A percentile compares a stretch with the other conserved stretches of the same genome.
Evolutionary conservation across 2,113 vertebrate species (phyloP).

Genomic region (Syngnathoides biaculeatus): DNA sequence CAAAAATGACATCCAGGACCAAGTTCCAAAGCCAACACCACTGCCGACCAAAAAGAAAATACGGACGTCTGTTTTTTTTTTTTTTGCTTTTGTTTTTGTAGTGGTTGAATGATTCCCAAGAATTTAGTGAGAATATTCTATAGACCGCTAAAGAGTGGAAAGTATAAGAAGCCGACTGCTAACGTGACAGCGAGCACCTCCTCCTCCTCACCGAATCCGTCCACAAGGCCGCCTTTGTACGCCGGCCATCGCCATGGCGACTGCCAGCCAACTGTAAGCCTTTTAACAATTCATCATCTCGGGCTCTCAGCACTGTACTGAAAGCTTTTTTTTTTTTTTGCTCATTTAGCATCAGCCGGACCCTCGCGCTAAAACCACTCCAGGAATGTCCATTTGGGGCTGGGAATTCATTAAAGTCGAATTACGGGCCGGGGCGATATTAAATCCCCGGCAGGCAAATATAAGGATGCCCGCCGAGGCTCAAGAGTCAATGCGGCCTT

Average conservation of each 20-base stretch:
- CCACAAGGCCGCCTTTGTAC: constrained; percentile 80
- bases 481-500: constrained; percentile 41
- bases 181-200: constrained; percentile 55
- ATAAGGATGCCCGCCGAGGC: constrained; percentile 43
- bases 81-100: no score
- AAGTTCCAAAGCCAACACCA: no score
- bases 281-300: constrained; percentile 84
- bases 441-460: constrained; percentile 44
- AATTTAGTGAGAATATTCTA: no score
- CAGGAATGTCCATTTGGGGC: constrained; percentile 67
- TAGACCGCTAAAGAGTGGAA: constrained; percentile 1
- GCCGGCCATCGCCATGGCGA: constrained; percentile 80
- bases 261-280: constrained; percentile 81
- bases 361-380: constrained; percentile 31
- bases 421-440: constrained; percentile 68
- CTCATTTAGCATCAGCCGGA: constrained; percentile 58
- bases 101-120: no score
- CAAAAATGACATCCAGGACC: no score
- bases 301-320: constrained; percentile 64
- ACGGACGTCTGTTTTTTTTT: no score
- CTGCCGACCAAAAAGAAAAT: no score
- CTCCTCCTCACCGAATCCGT: constrained; percentile 50
- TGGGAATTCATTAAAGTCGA: constrained; percentile 77
- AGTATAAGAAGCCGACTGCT: constrained; percentile 56
- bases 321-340: constrained; percentile 58